phyloP scores from a whole-genome alignment of 2,113 vertebrate species.

The Chlamydotis undulata region DNA sequence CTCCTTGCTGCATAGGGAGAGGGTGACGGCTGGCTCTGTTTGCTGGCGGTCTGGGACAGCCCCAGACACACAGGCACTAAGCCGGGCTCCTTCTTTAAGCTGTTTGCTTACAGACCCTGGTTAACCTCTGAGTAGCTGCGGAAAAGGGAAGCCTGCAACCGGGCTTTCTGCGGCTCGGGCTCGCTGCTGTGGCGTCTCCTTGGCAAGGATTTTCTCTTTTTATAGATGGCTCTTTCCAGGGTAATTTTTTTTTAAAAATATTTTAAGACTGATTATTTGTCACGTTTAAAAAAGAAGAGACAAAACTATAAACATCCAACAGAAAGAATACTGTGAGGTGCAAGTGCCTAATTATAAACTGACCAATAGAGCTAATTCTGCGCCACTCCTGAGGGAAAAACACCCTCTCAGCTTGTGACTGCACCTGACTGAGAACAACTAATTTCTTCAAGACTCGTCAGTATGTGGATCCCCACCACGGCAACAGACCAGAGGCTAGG shows the following conservation, averaged over 20 bases:
- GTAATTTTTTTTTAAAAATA: not conserved
- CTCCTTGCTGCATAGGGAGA: not conserved
- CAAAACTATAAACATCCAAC: slow-evolving; percentile 48
- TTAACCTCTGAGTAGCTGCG: slow-evolving; percentile 52
- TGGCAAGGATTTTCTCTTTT: slow-evolving; percentile 16
- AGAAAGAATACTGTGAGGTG: slow-evolving; percentile 38
- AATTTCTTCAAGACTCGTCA: not conserved
- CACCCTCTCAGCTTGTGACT: not conserved
- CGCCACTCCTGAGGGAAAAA: not conserved
- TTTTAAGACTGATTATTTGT: slow-evolving; percentile 56
- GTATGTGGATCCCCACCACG: fast-evolving
- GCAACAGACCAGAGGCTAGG: not conserved
- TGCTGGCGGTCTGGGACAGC: not conserved
- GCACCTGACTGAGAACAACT: not conserved
- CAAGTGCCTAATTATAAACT: slow-evolving; percentile 23
- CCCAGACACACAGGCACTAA: slow-evolving; percentile 37
- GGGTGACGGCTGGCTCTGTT: not conserved
- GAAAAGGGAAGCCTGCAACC: not conserved
- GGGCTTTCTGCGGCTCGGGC: not conserved
- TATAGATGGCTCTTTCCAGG: not conserved
- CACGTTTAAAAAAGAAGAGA: not conserved
- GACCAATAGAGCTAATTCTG: slow-evolving; percentile 11
- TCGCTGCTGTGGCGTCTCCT: not conserved
- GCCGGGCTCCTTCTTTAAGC: slow-evolving; percentile 59
- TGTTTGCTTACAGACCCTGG: slow-evolving; percentile 55